A percentile compares a stretch with the other conserved stretches of the same genome.
phyloP scores from a whole-genome alignment of 2,888 invertebrate species.

The Xiphydria camelus region DNA sequence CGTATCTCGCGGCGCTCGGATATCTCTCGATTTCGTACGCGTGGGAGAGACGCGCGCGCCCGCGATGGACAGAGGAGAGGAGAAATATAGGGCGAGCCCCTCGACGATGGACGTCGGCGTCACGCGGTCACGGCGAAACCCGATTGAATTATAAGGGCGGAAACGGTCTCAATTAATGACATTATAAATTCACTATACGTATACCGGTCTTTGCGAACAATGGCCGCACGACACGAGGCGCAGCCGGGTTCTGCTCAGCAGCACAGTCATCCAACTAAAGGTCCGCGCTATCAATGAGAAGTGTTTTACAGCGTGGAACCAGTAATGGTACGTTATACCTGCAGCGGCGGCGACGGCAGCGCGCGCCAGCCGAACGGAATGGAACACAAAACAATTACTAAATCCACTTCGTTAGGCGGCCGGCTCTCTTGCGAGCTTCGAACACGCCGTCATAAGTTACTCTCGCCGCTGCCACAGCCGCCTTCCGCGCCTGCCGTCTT shows the following conservation, averaged over 20 bases:
- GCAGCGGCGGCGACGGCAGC: too few relatives aligned
- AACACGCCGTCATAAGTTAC: constrained; percentile 27
- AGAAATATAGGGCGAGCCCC: too few relatives aligned
- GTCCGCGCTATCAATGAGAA: constrained; percentile 29
- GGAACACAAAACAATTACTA: constrained; percentile 43
- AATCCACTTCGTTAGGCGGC: constrained; percentile 36
- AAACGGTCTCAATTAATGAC: constrained; percentile 49
- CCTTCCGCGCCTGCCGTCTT: neutral
- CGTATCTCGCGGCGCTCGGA: neutral
- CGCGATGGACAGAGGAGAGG: neutral
- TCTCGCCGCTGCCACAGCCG: neutral
- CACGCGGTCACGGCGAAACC: constrained; percentile 1
- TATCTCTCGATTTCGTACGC: constrained; percentile 1
- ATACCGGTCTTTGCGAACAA: constrained; percentile 41
- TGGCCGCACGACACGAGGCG: constrained; percentile 23
- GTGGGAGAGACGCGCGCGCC: constrained; percentile 3
- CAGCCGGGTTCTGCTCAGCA: neutral
- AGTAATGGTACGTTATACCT: constrained; percentile 31
- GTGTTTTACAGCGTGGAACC: constrained; percentile 44
- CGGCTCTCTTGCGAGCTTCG: constrained; percentile 18
- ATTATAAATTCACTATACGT: constrained; percentile 41
- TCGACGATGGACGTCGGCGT: constrained; percentile 5
- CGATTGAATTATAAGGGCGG: constrained; percentile 49
- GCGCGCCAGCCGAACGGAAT: constrained; percentile 18
- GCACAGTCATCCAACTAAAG: constrained; percentile 7